Evolutionary conservation across 2,797 vertebrate species (phyloP).

Genomic region (Glossophaga mutica): DNA sequence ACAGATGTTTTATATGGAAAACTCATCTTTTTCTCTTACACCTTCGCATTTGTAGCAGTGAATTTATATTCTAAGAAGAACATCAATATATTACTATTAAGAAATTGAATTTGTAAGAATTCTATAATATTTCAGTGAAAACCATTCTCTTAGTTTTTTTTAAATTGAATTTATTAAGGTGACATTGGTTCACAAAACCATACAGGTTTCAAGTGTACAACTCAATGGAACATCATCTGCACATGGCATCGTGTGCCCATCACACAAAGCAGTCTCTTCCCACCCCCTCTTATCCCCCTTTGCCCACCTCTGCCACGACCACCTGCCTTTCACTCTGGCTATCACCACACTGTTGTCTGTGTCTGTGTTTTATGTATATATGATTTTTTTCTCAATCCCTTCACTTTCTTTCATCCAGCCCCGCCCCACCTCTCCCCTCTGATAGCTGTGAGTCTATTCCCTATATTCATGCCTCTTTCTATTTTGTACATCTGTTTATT

Average conservation of each 20-base stretch:
- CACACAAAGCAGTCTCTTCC: neutral
- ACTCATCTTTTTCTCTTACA: neutral
- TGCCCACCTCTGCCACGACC: neutral
- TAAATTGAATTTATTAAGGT: neutral
- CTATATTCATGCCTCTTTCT: no score
- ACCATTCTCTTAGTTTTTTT: neutral
- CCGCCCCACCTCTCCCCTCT: neutral
- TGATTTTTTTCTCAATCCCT: neutral
- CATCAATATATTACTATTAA: neutral
- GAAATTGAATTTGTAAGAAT: neutral
- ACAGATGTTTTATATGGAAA: neutral
- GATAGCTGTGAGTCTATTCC: neutral
- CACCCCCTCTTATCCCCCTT: neutral
- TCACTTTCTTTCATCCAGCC: neutral
- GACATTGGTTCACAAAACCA: neutral
- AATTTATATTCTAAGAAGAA: neutral
- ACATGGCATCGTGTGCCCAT: neutral
- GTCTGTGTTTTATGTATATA: neutral
- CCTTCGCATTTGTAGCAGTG: neutral
- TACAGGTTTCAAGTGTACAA: neutral
- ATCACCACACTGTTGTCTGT: neutral
- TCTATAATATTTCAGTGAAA: neutral
- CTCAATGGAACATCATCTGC: neutral
- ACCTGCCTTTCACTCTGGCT: neutral
- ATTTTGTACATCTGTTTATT: no score